Evolutionary conservation across 2,113 vertebrate species (phyloP).

Genomic region (Pedetes capensis): DNA sequence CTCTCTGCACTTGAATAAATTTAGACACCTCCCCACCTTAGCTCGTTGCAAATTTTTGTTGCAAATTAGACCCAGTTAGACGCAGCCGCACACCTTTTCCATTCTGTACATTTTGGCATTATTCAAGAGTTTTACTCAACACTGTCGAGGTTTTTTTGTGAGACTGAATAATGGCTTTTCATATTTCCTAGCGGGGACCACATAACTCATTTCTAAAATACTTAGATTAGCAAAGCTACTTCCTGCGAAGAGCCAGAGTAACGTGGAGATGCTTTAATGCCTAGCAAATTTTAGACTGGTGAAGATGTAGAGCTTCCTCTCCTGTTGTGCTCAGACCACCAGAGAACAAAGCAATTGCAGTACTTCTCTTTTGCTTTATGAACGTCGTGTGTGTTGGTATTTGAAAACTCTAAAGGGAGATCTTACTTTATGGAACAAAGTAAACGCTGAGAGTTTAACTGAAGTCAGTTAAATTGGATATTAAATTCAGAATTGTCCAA

Average conservation of each 20-base stretch:
- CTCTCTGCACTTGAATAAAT: not conserved
- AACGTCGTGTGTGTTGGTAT: conserved; percentile 6
- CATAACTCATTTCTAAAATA: conserved; percentile 75
- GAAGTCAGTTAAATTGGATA: conserved; percentile 14
- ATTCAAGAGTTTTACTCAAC: conserved; percentile 33
- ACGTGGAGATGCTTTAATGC: conserved; percentile 46
- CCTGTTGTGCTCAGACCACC: not conserved
- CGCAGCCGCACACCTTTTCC: not conserved
- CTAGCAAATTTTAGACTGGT: not conserved
- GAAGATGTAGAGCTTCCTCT: not conserved
- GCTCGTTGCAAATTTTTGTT: not conserved
- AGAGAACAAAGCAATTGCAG: conserved; percentile 51
- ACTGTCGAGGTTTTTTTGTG: conserved; percentile 73
- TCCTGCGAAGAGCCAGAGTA: conserved; percentile 17
- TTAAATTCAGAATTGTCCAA: conserved; percentile 13
- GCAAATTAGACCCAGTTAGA: conserved; percentile 32
- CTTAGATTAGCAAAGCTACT: conserved; percentile 50
- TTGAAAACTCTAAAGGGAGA: conserved; percentile 37
- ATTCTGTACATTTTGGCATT: not conserved
- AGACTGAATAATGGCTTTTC: conserved; percentile 67
- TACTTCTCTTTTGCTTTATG: conserved; percentile 22
- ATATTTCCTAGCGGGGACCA: conserved; percentile 18
- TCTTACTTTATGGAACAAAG: conserved; percentile 23
- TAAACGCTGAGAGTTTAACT: not conserved
- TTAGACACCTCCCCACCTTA: not conserved